These are phyloP conservation scores for Nomia melanderi DNA, from an alignment of 1,140 invertebrate genomes.

Conservation along the genomic window DNA sequence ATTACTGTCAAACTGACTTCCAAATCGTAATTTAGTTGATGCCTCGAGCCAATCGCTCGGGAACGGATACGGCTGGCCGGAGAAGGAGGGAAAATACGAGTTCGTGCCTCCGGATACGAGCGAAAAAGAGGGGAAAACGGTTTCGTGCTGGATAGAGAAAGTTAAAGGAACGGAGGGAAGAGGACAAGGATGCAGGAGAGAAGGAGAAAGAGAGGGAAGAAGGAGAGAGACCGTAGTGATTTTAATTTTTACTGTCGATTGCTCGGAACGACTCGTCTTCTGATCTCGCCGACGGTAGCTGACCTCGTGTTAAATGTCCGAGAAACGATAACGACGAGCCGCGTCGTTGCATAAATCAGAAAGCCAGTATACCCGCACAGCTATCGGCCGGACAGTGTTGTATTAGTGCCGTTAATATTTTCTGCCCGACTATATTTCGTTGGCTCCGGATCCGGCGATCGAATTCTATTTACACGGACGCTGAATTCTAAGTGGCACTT, in stretches of 20 bases:
- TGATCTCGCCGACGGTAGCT: conserved; percentile 67
- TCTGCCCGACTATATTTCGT: background rate
- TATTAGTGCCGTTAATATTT: conserved; percentile 5
- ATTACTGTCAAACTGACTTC: conserved; percentile 65
- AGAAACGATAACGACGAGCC: conserved; percentile 60
- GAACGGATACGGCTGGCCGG: background rate
- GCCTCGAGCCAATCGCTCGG: conserved; percentile 33
- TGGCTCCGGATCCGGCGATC: background rate
- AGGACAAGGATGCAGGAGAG: no score
- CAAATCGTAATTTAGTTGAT: conserved; percentile 62
- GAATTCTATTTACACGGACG: background rate
- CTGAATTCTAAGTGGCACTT: background rate
- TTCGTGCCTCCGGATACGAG: background rate
- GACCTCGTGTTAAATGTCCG: conserved; percentile 48
- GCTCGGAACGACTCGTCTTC: conserved; percentile 34
- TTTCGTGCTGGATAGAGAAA: background rate
- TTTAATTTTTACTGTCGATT: conserved; percentile 62
- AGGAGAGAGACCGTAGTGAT: conserved; percentile 29
- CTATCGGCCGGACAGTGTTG: background rate
- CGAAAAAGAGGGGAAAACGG: background rate
- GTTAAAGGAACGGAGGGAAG: background rate
- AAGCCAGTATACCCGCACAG: conserved; percentile 13
- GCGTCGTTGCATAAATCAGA: conserved; percentile 51
- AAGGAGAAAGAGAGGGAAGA: background rate
- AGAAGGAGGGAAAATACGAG: background rate